Evolutionary conservation across 30 jellyfish, hydroid and myxozoan species (phyloP).

Genomic region (Mastigias papua): DNA sequence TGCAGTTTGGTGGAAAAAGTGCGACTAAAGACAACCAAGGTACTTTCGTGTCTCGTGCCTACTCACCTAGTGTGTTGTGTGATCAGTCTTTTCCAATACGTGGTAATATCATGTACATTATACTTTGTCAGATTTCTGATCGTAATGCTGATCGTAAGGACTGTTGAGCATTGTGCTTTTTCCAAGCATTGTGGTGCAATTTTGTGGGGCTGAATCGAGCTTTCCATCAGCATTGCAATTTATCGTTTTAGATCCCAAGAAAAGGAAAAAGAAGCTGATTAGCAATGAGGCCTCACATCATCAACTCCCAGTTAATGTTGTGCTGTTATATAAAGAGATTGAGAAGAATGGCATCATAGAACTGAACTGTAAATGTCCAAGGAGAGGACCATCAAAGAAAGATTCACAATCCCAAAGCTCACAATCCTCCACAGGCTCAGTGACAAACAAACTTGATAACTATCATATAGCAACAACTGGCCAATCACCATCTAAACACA

Average conservation of each 20-base stretch:
- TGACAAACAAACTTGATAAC: constrained; percentile 43
- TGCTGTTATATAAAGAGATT: constrained; percentile 71
- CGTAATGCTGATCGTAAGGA: too few relatives aligned
- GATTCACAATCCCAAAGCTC: constrained; percentile 50
- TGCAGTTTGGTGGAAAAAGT: constrained; percentile 10
- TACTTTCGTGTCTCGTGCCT: neutral
- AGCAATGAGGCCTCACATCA: constrained; percentile 50
- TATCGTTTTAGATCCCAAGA: constrained; percentile 30
- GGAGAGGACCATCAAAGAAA: constrained; percentile 71
- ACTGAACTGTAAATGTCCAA: constrained; percentile 74
- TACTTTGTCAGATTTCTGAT: too few relatives aligned
- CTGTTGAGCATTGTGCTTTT: too few relatives aligned
- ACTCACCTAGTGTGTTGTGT: neutral
- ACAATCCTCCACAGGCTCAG: constrained; percentile 34
- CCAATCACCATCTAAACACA: constrained; percentile 39
- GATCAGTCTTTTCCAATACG: neutral
- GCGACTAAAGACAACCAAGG: constrained; percentile 35
- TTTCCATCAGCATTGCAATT: too few relatives aligned
- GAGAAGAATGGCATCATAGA: constrained; percentile 74
- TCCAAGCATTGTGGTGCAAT: too few relatives aligned
- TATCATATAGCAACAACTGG: constrained; percentile 41
- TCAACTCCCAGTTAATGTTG: constrained; percentile 59
- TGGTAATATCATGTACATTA: too few relatives aligned
- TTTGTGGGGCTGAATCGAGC: too few relatives aligned
- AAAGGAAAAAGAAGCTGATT: constrained; percentile 23